Evolutionary conservation across 2,797 vertebrate genomes (phyloP), one percentile per base, ranked within the genome.

Genomic region (Intellagama lesueurii): DNA sequence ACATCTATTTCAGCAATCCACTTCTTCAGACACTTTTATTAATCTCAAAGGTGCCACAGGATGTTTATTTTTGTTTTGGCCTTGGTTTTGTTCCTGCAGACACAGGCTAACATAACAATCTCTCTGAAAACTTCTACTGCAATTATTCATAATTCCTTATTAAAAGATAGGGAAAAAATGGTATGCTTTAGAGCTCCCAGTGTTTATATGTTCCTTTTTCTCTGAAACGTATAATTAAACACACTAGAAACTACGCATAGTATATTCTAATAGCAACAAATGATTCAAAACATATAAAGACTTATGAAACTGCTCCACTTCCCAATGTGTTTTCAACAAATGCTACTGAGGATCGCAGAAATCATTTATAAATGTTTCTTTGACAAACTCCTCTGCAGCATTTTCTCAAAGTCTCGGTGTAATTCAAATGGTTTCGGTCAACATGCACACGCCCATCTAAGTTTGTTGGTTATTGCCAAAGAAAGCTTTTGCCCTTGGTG

Each of bases 141-240:
- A 84, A 64, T n/a, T 86, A 14, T 70, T 81, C 9, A 14, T 32
- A 86, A 0, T 17, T 93, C 56, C 66, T 12, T 44, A 60, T 9
- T 4, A 89, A 89, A 44, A 47, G 90, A 44, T 19, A 77, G 69
- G 5, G 90, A 83, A 83, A 52, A 32, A 77, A 77, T 16, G 87
- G n/a, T 30, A 86, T 70, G 77, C 47, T 1, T 1, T 80, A 68
- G n/a, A 66, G 40, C 35, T 66, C 22, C 28, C 56, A n/a, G 16
- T 76, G 56, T 91, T 22, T 56, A 81, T 44, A 28, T 72, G 88
- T 47, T 87, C 28, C 28, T 35, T 70, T 52, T 28, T 47, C 14
- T 76, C 84, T 47, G 56, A 82, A 92, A 56, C 4, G 88, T 81
- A 78, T 2, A 9, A 26, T 75, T 83, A 84, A 60, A 87, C 17